Percentiles rank a stretch among this genome's conserved stretches.
phyloP scores from a whole-genome alignment of 2,797 vertebrate genomes.

The Eurystomus glaucurus region DNA sequence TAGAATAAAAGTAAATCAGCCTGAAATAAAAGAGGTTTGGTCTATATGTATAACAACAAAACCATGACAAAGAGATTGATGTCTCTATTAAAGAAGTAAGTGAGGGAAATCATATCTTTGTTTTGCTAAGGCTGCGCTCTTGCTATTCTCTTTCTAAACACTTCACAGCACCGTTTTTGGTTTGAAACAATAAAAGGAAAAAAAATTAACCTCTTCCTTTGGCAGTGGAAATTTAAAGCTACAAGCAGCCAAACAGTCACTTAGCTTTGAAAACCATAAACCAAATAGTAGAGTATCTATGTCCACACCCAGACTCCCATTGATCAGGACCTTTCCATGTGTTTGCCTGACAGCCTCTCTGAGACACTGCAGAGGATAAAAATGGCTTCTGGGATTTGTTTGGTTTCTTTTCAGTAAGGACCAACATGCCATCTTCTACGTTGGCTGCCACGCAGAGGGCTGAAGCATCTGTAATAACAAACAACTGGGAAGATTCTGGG shows the following conservation, averaged over 20 bases:
- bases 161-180: not conserved
- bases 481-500: not conserved
- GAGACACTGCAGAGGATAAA: not conserved
- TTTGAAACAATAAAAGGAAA: not conserved
- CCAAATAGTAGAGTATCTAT: not conserved
- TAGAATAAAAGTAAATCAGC: not conserved
- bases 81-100: conserved; percentile 48
- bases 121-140: not conserved
- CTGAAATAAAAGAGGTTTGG: not conserved
- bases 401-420: not conserved
- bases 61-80: conserved; percentile 48
- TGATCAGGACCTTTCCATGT: not conserved
- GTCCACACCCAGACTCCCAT: not conserved
- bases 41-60: not conserved
- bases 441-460: not conserved
- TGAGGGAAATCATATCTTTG: conserved; percentile 25
- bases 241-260: not conserved
- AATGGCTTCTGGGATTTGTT: not conserved
- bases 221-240: not conserved
- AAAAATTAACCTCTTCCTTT: not conserved
- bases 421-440: not conserved
- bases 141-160: not conserved
- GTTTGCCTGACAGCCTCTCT: not conserved
- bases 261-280: not conserved
- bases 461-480: not conserved